Conservation (phyloP, 2,888 invertebrate species). For the Papilio demoleus region DNA sequence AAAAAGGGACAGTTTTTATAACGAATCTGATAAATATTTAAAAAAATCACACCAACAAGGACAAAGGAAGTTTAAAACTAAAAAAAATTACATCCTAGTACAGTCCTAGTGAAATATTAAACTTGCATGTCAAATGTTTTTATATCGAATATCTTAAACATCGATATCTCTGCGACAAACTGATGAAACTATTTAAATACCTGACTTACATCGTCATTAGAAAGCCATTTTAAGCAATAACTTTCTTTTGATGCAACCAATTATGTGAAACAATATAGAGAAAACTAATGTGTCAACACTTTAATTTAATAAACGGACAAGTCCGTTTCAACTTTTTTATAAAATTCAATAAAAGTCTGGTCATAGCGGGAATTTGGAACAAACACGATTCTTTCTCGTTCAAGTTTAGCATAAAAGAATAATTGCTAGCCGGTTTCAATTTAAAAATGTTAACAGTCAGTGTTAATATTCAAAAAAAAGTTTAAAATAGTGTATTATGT, state of each 20-base stretch:
- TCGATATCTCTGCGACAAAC: slow-evolving; percentile 3
- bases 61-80: slow-evolving; percentile 10
- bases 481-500: slow-evolving; percentile 25
- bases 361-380: background rate
- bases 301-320: background rate
- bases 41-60: background rate
- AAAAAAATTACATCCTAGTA: background rate
- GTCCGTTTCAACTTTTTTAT: background rate
- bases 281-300: background rate
- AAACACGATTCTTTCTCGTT: background rate
- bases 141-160: background rate
- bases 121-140: background rate
- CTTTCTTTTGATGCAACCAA: slow-evolving; percentile 1
- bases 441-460: slow-evolving; percentile 14
- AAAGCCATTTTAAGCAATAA: slow-evolving; percentile 19
- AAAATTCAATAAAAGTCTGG: background rate
- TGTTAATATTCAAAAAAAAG: slow-evolving; percentile 24
- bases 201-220: background rate
- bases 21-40: too few relatives aligned
- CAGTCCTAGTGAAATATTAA: background rate
- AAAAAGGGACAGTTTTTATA: too few relatives aligned
- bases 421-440: background rate
- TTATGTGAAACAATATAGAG: background rate
- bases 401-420: slow-evolving; percentile 1
- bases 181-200: slow-evolving; percentile 1